Evolutionary conservation across 1,140 invertebrate genomes (phyloP), one percentile per base, ranked within the genome.

Genomic region (Drosophila pseudoobscura): DNA sequence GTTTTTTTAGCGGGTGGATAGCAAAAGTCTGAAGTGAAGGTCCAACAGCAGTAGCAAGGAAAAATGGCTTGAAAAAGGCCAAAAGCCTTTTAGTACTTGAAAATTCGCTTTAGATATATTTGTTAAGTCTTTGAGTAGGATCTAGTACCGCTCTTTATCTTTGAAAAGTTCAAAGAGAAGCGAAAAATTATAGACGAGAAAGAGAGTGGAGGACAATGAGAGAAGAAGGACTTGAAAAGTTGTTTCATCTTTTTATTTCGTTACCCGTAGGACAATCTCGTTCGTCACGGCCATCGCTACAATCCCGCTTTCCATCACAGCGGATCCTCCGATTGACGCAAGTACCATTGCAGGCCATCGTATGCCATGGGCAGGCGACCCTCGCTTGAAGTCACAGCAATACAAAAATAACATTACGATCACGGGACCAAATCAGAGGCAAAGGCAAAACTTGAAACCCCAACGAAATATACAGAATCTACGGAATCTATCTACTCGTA

Each of bases 281-380:
- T 91, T 97, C 96, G 90, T 97, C 96, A 90, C 94, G 94, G 29
- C 93, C 93, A 91, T 95, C 94, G n/a, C 92, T 90, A 92, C 96
- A 97, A 92, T 97, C 95, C 31, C 80, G 79, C 56, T 91, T 84
- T 44, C 93, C 93, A 91, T 97, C 94, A 91, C 96, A 98, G 35
- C 88, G 57, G 1, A 80, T 43, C 54, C 62, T 52, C 54, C 52
- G 58, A 70, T 56, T 15, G 41, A 89, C 74, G 64, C 88, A 90
- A 41, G 43, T 64, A 35, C 79, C 71, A 35, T 90, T 84, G 71
- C 88, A 90, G 57, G 55, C 9, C 6, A 79, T 43, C 15, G 44
- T 20, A 49, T 59, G 13, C 3, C 44, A 22, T 22, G 54, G 59
- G 59, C 80, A 83, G n/a, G 11, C 11, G 39, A 8, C 17, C 20